Evolutionary conservation across 1,140 invertebrate genomes (phyloP).

Genomic region (Drosophila arawakana): DNA sequence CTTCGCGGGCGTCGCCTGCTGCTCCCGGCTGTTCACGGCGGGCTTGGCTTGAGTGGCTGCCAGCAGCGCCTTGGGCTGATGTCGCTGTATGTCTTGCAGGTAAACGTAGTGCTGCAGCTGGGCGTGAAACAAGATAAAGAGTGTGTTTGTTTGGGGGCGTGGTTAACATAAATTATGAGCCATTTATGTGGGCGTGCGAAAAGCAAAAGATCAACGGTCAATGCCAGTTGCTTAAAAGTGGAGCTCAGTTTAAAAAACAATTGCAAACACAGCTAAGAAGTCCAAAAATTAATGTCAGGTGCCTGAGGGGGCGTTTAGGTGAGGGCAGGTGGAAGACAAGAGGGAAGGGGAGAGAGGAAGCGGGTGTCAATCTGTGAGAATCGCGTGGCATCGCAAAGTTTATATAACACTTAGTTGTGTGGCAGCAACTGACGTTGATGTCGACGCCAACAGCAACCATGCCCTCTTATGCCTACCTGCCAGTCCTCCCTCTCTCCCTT

Average conservation of each 20-base stretch:
- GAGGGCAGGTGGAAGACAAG: too few species aligned
- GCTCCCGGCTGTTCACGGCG: conserved; percentile 28
- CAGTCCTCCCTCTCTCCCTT: neutral
- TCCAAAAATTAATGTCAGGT: conserved; percentile 36
- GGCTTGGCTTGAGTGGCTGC: conserved; percentile 67
- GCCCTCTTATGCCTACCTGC: neutral
- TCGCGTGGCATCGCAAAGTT: conserved; percentile 76
- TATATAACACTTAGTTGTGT: conserved; percentile 74
- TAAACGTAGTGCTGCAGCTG: conserved; percentile 81
- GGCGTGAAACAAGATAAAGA: conserved; percentile 27
- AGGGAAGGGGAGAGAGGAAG: too few species aligned
- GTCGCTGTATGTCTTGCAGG: conserved; percentile 78
- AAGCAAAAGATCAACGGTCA: conserved; percentile 44
- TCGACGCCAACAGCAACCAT: conserved; percentile 37
- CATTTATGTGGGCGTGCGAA: conserved; percentile 22
- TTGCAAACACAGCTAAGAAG: conserved; percentile 8
- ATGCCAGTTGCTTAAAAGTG: conserved; percentile 48
- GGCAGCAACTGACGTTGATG: conserved; percentile 38
- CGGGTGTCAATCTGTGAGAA: conserved; percentile 59
- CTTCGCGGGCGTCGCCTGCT: conserved; percentile 25
- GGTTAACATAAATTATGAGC: conserved; percentile 50
- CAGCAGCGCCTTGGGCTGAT: conserved; percentile 65
- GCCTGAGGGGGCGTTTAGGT: conserved; percentile 18
- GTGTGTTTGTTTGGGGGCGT: conserved; percentile 26
- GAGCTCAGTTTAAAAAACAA: conserved; percentile 16